Conservation (phyloP, 2,797 vertebrate genomes). For the Parambassis ranga region DNA sequence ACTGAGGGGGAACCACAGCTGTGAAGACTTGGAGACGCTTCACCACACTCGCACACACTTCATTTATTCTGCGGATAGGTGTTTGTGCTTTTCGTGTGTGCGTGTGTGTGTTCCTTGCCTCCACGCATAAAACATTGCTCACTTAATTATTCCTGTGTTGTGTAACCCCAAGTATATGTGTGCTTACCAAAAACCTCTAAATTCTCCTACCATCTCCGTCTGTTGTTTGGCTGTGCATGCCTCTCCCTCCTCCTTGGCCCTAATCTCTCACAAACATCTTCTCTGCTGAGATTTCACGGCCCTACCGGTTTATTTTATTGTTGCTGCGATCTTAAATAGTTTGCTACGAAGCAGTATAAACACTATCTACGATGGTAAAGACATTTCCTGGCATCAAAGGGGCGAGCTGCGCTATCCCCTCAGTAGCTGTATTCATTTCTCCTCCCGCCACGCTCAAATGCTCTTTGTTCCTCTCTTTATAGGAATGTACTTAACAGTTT, state of each 20-base stretch:
- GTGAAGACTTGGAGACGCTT: slow-evolving; percentile 46
- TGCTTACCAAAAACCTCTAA: slow-evolving; percentile 28
- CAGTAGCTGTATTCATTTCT: slow-evolving; percentile 74
- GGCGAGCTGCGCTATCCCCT: slow-evolving; percentile 60
- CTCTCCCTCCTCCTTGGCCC: slow-evolving; percentile 2
- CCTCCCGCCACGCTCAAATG: slow-evolving; percentile 65
- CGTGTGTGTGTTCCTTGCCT: not conserved
- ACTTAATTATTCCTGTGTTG: slow-evolving; percentile 38
- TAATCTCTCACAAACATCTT: slow-evolving; percentile 28
- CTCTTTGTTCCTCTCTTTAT: slow-evolving; percentile 78
- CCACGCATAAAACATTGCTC: slow-evolving; percentile 24
- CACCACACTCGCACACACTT: slow-evolving; percentile 48
- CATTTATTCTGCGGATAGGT: slow-evolving; percentile 52
- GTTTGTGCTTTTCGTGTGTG: slow-evolving; percentile 29
- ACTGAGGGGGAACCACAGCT: slow-evolving; percentile 51
- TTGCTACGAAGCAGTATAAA: slow-evolving; percentile 54
- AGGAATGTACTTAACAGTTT: slow-evolving; percentile 78
- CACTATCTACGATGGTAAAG: slow-evolving; percentile 59
- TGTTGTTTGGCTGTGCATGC: slow-evolving; percentile 16
- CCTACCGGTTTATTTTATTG: slow-evolving; percentile 62
- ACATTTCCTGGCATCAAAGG: slow-evolving; percentile 75
- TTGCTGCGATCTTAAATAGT: slow-evolving; percentile 51
- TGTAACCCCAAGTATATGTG: slow-evolving; percentile 15
- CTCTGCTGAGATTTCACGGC: slow-evolving; percentile 40
- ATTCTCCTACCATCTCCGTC: slow-evolving; percentile 6